These are phyloP conservation scores for Otus scops DNA, from an alignment of 2,797 vertebrate species.

Conservation along the genomic window DNA sequence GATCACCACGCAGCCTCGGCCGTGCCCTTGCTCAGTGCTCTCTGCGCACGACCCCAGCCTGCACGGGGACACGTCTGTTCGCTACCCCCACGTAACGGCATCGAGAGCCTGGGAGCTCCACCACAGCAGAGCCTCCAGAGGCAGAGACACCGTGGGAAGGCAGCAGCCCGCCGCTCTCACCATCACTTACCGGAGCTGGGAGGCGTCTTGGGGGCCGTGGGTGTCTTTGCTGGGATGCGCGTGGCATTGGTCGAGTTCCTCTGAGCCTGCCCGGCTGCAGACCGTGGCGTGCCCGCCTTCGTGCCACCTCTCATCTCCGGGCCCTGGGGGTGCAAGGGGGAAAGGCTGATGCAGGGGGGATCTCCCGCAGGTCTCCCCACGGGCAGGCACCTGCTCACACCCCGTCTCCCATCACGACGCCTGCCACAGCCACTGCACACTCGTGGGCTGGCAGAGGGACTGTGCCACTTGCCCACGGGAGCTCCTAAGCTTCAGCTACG, in stretches of 20 bases:
- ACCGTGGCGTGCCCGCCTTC: conserved; percentile 67
- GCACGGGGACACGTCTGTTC: not conserved
- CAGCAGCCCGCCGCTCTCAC: accelerated
- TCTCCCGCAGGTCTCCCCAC: not conserved
- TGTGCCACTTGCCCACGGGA: not conserved
- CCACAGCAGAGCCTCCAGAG: not conserved
- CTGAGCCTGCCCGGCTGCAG: conserved; percentile 74
- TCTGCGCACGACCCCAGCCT: not conserved
- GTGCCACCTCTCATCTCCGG: conserved; percentile 66
- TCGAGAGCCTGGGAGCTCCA: not conserved
- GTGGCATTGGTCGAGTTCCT: conserved; percentile 79
- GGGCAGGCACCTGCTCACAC: not conserved
- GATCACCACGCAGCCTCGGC: not conserved
- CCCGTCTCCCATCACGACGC: accelerated
- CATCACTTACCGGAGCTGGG: conserved; percentile 75
- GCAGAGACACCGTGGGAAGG: not conserved
- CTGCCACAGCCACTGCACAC: too few species aligned
- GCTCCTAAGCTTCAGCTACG: not conserved
- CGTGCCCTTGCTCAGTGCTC: accelerated
- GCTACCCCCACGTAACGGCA: accelerated
- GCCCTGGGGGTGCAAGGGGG: conserved; percentile 53
- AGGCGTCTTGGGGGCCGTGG: conserved; percentile 80
- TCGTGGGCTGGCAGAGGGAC: not conserved
- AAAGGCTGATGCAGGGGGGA: not conserved
- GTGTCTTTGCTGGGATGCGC: conserved; percentile 85